Base-by-base conservation (phyloP, 2,888 invertebrate genomes). In the Drosophila anceps region DNA sequence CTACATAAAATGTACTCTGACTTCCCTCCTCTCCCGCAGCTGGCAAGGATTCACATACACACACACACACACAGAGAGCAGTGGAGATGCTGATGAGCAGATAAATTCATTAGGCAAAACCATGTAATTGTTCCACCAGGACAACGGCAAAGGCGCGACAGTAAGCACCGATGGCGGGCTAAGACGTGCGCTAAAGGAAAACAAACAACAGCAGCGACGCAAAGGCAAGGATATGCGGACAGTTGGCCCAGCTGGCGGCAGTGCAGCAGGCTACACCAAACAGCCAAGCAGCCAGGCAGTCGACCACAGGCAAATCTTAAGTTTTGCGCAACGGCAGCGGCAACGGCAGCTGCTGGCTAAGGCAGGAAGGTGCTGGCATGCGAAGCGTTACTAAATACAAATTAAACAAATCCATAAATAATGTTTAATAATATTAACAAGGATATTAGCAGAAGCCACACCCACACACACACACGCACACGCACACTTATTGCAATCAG, bases 81-180 rank as follows among this genome's bases (percentile, higher is more conserved):
- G 76, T 69, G 62, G 79, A 80, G 91, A 80, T 88, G 83, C 91
- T 92, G 91, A 91, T 91, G 92, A 92, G 90, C 89, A 92, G 91
- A 92, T 92, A 92, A 92, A 92, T 92, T 92, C 91, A 92, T 92
- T 92, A 92, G 91, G 89, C 91, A 91, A 91, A 91, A 91, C 89
- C 91, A 90, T 91, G 90, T 92, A 92, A 92, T 92, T 92, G 92
- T 91, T 91, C 92, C 91, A 86, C 86, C 84, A 90, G 91, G 91
- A 86, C 84, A 81, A 74, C 71, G 79, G 64, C 59, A 73, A 61
- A 48, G 72, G 50, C 81, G 83, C 82, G 81, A 80, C 88, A 73
- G 74, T 51, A 63, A 51, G 57, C 69, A 50, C 60, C 83, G 64
- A 55, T 60, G 69, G 61, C 62, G 63, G 66, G 60, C 53, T 60